A percentile compares a stretch with the other conserved stretches of the same genome.
Conservation (phyloP, 2,113 vertebrate species). For the Chionis minor region DNA sequence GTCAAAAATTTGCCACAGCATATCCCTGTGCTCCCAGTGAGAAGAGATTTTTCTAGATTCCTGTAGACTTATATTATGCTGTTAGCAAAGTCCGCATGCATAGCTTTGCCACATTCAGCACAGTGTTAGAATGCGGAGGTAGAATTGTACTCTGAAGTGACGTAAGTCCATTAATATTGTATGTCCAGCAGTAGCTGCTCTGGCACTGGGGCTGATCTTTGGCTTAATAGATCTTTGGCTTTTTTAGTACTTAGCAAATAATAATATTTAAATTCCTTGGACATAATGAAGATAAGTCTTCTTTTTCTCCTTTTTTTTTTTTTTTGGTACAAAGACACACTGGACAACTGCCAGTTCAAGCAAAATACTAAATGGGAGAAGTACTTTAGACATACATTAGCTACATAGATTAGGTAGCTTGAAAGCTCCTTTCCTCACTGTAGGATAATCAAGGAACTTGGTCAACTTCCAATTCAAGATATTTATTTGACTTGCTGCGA, state of each 20-base stretch:
- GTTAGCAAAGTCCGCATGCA: neutral
- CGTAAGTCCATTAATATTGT: neutral
- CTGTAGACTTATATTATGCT: neutral
- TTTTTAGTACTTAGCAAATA: constrained; percentile 11
- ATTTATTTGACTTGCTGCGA: constrained; percentile 55
- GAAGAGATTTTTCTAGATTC: neutral
- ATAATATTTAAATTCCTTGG: constrained; percentile 22
- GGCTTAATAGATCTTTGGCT: neutral
- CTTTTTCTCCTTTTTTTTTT: neutral
- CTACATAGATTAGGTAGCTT: constrained; percentile 40
- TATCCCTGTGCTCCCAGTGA: neutral
- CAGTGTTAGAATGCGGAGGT: neutral
- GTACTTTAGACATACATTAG: neutral
- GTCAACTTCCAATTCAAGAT: constrained; percentile 45
- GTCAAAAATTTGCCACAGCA: neutral
- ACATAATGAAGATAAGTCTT: constrained; percentile 37
- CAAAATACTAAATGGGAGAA: constrained; percentile 31
- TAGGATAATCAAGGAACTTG: constrained; percentile 51
- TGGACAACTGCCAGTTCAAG: constrained; percentile 16
- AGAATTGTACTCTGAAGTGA: neutral
- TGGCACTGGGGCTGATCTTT: neutral
- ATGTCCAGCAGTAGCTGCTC: neutral
- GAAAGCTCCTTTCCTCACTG: constrained; percentile 49
- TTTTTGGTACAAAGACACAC: neutral
- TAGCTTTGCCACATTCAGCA: neutral